phyloP scores from a whole-genome alignment of 1,140 invertebrate genomes.

The Ganaspis sp. region DNA sequence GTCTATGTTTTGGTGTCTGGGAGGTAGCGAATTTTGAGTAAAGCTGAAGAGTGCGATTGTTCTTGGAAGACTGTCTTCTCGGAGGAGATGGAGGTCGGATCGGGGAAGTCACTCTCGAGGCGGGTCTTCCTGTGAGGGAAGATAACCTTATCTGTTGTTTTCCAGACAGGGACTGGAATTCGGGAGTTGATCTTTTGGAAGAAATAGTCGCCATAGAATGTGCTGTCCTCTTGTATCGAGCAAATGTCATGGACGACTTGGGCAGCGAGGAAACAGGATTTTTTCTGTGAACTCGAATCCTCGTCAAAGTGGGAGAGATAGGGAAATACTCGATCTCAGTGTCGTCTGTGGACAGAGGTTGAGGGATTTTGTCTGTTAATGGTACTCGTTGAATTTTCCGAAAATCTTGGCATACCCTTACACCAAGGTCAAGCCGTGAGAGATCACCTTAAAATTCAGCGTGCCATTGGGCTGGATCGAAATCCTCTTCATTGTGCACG shows the following conservation, averaged over 20 bases:
- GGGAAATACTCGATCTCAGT: constrained; percentile 88
- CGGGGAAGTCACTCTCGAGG: constrained; percentile 42
- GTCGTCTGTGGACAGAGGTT: constrained; percentile 80
- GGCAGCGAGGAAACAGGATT: constrained; percentile 64
- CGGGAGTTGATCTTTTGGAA: constrained; percentile 9
- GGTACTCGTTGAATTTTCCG: constrained; percentile 21
- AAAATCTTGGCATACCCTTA: constrained; percentile 55
- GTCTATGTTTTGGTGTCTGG: constrained; percentile 66
- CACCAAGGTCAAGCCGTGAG: constrained; percentile 62
- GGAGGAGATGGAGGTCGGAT: constrained; percentile 82
- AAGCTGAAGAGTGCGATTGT: constrained; percentile 82
- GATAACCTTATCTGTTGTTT: constrained; percentile 37
- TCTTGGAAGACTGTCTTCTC: constrained; percentile 83
- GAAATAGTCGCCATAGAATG: constrained; percentile 49
- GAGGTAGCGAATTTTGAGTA: constrained; percentile 74
- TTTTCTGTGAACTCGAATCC: constrained; percentile 85
- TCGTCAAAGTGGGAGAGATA: constrained; percentile 86
- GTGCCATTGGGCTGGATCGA: constrained; percentile 47
- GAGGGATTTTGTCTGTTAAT: constrained; percentile 56
- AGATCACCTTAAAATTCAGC: constrained; percentile 52
- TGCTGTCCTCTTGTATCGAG: constrained; percentile 46
- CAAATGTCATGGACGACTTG: constrained; percentile 55
- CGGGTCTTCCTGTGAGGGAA: constrained; percentile 16
- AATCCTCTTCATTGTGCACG: constrained; percentile 60
- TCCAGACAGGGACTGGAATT: constrained; percentile 7